Conservation (phyloP, 2,797 vertebrate species). For the Poecile montanus region DNA sequence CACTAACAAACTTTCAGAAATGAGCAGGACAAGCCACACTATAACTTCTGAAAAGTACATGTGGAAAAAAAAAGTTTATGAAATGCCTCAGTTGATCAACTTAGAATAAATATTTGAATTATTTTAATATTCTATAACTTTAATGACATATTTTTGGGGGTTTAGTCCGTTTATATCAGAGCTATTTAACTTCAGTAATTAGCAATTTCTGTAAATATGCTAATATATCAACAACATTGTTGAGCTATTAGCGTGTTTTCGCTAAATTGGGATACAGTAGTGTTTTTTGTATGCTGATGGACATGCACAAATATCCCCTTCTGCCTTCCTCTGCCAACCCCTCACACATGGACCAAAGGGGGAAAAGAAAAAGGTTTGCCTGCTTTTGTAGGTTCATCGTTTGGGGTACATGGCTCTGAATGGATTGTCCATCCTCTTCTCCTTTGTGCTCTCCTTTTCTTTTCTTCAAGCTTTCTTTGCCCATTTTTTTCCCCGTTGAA, state of each 20-base stretch:
- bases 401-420: slow-evolving; percentile 34
- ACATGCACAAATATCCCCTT: not conserved
- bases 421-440: slow-evolving; percentile 23
- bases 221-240: accelerated
- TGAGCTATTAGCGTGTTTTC: not conserved
- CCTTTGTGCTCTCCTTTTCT: not conserved
- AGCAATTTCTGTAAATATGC: not conserved
- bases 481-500: slow-evolving; percentile 53
- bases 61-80: not conserved
- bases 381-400: slow-evolving; percentile 71
- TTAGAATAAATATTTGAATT: not conserved
- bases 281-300: accelerated
- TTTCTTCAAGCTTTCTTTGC: slow-evolving; percentile 29
- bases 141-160: accelerated
- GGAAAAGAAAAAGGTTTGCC: slow-evolving; percentile 38
- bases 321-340: not conserved
- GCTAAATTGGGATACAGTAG: accelerated
- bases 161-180: not conserved
- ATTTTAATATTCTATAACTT: not conserved
- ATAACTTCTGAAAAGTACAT: not conserved
- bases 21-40: not conserved
- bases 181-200: not conserved
- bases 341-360: accelerated
- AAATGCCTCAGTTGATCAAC: not conserved
- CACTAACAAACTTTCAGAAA: not conserved